Base-by-base conservation (phyloP, 2,888 invertebrate species). In the Leucophenga montana region DNA sequence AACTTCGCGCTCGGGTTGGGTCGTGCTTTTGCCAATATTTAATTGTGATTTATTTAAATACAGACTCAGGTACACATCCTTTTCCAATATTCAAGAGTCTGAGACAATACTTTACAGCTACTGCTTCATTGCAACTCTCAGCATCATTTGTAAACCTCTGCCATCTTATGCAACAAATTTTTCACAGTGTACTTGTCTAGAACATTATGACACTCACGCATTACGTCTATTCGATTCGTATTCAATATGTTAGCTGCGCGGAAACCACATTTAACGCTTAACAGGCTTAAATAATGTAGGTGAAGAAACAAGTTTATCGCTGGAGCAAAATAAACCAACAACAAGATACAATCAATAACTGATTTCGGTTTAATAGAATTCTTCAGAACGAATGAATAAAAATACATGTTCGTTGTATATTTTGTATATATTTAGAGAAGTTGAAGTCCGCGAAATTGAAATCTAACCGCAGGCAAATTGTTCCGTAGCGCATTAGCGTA, bases 141-240 rank as follows among this genome's bases (percentile, higher is more conserved):
- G n/a, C n/a, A n/a, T n/a, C 39, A 39, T 27, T 27, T 27, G 27
- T 81, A 81, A 74, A 79, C 79, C 48, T 27, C 27, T 56, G 16
- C 20, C n/a, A n/a, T n/a, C n/a, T n/a, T n/a, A n/a, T n/a, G n/a
- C n/a, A 20, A n/a, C 1, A 5, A 44, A 18, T 64, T 64, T 66
- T 27, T 64, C 57, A 64, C 57, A 57, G 69, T 66, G 62, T 66
- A 61, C n/a, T 20, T 48, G 20, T 57, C 39, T 39, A 39, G 39
- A 39, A 39, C 39, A 8, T 78, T 39, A 39, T 39, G 11, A 61
- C 61, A 61, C 61, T 61, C 61, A 61, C 61, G 61, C 61, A 61
- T n/a, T 39, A 4, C 4, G 48, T 39, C 39, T 5, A 39, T 3
- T 39, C 11, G 3, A 39, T 39, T 39, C 39, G 4, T 27, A 27